These are phyloP conservation scores for Apamea monoglypha DNA, from an alignment of 2,888 invertebrate genomes.

Conservation along the genomic window DNA sequence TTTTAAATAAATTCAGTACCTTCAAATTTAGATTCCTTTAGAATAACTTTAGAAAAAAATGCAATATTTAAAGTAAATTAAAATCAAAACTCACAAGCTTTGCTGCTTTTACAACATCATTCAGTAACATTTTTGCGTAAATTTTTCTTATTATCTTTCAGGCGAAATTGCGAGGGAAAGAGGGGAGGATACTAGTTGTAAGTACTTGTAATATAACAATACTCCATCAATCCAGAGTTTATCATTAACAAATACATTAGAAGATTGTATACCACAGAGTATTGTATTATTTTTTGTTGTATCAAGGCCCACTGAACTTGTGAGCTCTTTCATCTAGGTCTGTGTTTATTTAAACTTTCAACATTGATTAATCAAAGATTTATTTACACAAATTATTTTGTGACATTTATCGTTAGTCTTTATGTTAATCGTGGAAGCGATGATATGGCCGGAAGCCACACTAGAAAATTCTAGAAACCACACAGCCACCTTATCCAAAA, in stretches of 20 bases:
- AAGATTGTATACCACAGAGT: background rate
- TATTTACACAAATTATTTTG: background rate
- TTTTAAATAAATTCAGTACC: conserved; percentile 19
- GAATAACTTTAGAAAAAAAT: conserved; percentile 20
- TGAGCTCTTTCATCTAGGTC: background rate
- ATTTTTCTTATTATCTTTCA: conserved; percentile 84
- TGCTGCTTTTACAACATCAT: conserved; percentile 32
- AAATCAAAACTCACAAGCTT: conserved; percentile 51
- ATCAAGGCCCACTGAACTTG: background rate
- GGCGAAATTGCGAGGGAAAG: conserved; percentile 94
- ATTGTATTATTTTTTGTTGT: background rate
- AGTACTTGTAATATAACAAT: conserved; percentile 83
- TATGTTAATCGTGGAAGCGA: background rate
- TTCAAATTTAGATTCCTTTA: background rate
- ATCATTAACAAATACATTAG: conserved; percentile 2
- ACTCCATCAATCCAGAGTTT: conserved; percentile 2
- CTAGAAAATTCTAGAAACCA: background rate
- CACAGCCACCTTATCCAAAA: background rate
- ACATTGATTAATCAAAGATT: background rate
- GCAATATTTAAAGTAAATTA: conserved; percentile 11
- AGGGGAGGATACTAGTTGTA: conserved; percentile 94
- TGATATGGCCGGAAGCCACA: background rate
- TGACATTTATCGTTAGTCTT: background rate
- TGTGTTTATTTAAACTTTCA: background rate
- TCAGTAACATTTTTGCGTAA: conserved; percentile 49